Conservation (phyloP, 2,797 vertebrate genomes). For the Graptemys geographica region DNA sequence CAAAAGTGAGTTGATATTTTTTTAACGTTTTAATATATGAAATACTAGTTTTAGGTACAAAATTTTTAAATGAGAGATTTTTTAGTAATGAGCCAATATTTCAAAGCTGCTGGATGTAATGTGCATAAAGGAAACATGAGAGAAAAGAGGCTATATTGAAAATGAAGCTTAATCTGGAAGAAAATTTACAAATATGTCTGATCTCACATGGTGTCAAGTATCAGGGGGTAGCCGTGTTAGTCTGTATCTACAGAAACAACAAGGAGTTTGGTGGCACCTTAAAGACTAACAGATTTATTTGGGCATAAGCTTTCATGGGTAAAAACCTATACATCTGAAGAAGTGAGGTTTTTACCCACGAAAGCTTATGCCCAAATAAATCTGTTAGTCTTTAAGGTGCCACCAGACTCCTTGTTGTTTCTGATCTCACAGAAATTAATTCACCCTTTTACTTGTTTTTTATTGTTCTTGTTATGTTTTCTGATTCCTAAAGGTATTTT, state of each 20-base stretch:
- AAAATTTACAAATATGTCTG: not conserved
- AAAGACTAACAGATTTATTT: no score
- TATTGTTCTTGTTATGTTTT: not conserved
- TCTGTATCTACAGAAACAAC: no score
- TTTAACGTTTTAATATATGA: not conserved
- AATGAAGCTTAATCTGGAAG: not conserved
- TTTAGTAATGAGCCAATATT: not conserved
- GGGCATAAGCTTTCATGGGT: no score
- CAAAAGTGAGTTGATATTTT: slow-evolving; percentile 88
- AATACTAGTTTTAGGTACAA: not conserved
- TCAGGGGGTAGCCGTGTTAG: no score
- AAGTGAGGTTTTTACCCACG: no score
- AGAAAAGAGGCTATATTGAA: not conserved
- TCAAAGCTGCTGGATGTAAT: not conserved
- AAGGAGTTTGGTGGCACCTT: no score
- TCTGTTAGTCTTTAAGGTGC: no score
- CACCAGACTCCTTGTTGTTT: not conserved
- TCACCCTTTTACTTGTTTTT: not conserved
- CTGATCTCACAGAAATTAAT: not conserved
- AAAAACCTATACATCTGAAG: no score
- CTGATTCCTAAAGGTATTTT: not conserved
- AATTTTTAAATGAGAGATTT: not conserved
- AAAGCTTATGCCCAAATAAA: no score
- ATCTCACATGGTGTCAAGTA: not conserved
- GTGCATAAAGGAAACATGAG: not conserved